phyloP scores from a whole-genome alignment of 2,888 invertebrate genomes.

The Achlya flavicornis region DNA sequence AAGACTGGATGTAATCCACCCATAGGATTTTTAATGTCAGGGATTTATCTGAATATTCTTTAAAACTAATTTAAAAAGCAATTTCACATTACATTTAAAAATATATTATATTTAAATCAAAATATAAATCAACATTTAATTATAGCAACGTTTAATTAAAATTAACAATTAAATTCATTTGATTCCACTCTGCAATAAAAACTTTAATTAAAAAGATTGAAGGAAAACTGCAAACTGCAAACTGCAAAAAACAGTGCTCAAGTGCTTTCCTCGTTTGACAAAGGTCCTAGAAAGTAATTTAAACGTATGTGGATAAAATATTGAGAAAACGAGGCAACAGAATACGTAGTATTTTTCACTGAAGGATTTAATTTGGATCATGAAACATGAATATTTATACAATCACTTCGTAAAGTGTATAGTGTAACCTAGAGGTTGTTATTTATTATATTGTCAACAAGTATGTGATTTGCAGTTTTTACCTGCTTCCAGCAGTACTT shows the following conservation, averaged over 20 bases:
- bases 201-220: conserved; percentile 43
- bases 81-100: too few species aligned
- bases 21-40: too few species aligned
- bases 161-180: conserved; percentile 45
- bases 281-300: conserved; percentile 5
- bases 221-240: conserved; percentile 21
- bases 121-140: neutral
- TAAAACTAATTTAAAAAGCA: too few species aligned
- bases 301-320: neutral
- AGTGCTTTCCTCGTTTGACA: conserved; percentile 1
- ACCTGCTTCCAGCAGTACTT: too few species aligned
- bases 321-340: neutral
- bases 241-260: conserved; percentile 30
- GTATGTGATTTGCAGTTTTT: too few species aligned
- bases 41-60: too few species aligned
- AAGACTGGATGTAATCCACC: too few species aligned
- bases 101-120: too few species aligned
- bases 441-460: too few species aligned
- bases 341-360: neutral
- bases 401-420: neutral
- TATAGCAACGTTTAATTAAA: neutral
- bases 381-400: neutral
- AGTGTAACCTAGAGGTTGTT: neutral
- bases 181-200: conserved; percentile 41
- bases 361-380: neutral